phyloP scores from a whole-genome alignment of 2,888 invertebrate species.

The Ryuthela nishihirai region DNA sequence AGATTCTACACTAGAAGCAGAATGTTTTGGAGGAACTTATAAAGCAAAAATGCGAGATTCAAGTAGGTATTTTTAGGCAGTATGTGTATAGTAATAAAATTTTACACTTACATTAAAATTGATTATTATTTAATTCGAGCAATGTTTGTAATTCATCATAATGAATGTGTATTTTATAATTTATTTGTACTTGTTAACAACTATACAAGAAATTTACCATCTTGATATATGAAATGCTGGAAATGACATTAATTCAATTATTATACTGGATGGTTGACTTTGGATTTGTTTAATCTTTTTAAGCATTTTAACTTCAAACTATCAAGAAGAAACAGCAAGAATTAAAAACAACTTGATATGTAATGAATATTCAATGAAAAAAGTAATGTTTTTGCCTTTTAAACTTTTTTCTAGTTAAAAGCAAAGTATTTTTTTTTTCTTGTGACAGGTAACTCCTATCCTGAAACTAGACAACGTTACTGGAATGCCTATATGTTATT shows the following conservation, averaged over 20 bases:
- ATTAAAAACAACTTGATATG: too few relatives aligned
- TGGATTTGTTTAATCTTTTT: not conserved
- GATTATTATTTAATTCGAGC: not conserved
- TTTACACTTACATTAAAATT: too few relatives aligned
- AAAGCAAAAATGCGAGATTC: conserved; percentile 53
- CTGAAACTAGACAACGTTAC: conserved; percentile 55
- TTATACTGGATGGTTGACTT: too few relatives aligned
- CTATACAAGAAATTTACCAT: too few relatives aligned
- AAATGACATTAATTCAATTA: too few relatives aligned
- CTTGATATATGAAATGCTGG: too few relatives aligned
- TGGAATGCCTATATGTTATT: conserved; percentile 58
- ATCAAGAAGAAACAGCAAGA: not conserved
- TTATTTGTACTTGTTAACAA: too few relatives aligned
- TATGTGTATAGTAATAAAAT: not conserved
- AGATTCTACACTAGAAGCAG: conserved; percentile 52
- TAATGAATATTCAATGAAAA: too few relatives aligned
- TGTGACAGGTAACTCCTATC: conserved; percentile 48
- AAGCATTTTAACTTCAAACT: not conserved
- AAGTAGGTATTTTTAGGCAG: conserved; percentile 42
- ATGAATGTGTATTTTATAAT: not conserved
- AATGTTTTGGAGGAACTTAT: conserved; percentile 56
- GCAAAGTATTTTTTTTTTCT: too few relatives aligned
- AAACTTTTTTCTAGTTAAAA: too few relatives aligned
- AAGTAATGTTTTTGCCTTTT: too few relatives aligned
- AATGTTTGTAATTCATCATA: not conserved